These are phyloP conservation scores for Notolepis coatsorum DNA, from an alignment of 2,797 vertebrate genomes.

Conservation along the genomic window DNA sequence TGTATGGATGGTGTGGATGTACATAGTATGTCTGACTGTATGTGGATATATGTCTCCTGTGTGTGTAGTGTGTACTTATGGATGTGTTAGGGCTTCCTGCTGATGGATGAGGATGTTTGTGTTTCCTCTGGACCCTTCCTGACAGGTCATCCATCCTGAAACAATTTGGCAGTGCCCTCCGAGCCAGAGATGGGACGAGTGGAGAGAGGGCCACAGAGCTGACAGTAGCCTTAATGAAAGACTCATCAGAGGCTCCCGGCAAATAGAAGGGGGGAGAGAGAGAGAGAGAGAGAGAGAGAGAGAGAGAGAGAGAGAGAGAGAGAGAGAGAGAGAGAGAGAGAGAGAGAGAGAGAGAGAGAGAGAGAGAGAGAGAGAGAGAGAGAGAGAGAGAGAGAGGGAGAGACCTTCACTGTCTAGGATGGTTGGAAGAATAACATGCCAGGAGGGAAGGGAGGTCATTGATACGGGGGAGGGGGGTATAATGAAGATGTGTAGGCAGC, in stretches of 20 bases:
- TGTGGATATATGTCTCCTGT: conserved; percentile 50
- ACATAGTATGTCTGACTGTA: neutral
- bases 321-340: neutral
- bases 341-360: neutral
- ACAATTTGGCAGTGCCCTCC: conserved; percentile 80
- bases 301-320: neutral
- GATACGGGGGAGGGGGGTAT: conserved; percentile 48
- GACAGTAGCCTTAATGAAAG: conserved; percentile 83
- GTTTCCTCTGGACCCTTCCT: conserved; percentile 76
- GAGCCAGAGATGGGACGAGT: conserved; percentile 66
- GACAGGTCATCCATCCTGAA: conserved; percentile 85
- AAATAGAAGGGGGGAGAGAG: conserved; percentile 32
- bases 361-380: neutral
- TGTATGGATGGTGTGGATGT: conserved; percentile 12
- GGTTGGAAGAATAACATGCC: conserved; percentile 65
- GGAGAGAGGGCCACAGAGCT: conserved; percentile 59
- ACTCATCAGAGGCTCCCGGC: conserved; percentile 62
- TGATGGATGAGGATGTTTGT: conserved; percentile 86
- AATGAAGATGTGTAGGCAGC: conserved; percentile 56
- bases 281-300: neutral
- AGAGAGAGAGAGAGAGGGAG: neutral
- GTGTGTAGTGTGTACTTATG: conserved; percentile 23
- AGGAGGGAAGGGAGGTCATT: conserved; percentile 49
- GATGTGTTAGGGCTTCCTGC: conserved; percentile 42
- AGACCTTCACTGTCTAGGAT: conserved; percentile 53